Evolutionary conservation across 2,797 vertebrate genomes (phyloP).

Genomic region (Hybognathus amarus): DNA sequence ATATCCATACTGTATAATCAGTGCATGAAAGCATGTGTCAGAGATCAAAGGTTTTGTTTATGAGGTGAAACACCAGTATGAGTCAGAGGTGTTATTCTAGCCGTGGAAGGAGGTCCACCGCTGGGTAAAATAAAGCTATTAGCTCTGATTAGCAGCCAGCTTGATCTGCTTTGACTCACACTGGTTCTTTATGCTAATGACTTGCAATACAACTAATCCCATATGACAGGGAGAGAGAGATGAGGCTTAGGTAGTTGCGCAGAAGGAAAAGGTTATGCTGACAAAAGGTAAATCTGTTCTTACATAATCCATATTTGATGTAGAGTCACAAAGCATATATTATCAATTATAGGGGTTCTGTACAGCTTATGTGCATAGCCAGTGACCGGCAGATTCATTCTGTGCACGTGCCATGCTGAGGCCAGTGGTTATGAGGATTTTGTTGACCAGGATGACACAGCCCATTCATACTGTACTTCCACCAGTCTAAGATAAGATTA

Average conservation of each 20-base stretch:
- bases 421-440: background rate
- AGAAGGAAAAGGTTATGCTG: conserved; percentile 21
- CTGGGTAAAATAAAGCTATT: conserved; percentile 34
- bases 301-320: background rate
- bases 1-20: conserved; percentile 25
- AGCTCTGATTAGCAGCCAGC: conserved; percentile 40
- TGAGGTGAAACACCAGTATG: conserved; percentile 8
- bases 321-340: background rate
- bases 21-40: conserved; percentile 16
- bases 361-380: background rate
- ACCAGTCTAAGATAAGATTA: background rate
- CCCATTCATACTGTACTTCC: background rate
- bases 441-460: background rate
- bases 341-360: background rate
- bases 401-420: background rate
- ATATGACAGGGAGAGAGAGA: conserved; percentile 17
- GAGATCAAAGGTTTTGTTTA: conserved; percentile 33
- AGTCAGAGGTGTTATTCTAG: conserved; percentile 17
- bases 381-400: background rate
- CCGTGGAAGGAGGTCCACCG: conserved; percentile 1
- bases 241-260: conserved; percentile 7
- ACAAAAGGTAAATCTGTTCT: conserved; percentile 11
- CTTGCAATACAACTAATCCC: conserved; percentile 28
- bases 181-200: conserved; percentile 38
- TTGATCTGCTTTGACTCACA: conserved; percentile 54